phyloP scores from a whole-genome alignment of 2,888 invertebrate genomes.

The Catocala fraxini region DNA sequence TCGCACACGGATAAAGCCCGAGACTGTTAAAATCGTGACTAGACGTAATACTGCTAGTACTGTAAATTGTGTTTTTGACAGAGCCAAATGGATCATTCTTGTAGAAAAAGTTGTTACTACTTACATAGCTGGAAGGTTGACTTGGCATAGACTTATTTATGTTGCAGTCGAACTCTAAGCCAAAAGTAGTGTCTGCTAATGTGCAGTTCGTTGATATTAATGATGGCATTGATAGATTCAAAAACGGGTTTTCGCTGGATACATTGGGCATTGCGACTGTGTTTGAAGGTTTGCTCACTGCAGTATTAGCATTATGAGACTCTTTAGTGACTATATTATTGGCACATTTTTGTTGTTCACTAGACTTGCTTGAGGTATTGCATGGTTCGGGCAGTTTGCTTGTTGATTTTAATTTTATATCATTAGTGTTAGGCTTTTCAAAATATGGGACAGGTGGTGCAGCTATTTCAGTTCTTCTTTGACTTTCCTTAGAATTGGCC shows the following conservation, averaged over 20 bases:
- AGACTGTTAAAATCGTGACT: conserved; percentile 81
- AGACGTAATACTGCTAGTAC: conserved; percentile 80
- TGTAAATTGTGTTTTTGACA: conserved; percentile 79
- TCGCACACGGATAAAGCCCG: conserved; percentile 82
- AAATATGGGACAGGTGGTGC: conserved; percentile 60
- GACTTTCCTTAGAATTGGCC: conserved; percentile 59
- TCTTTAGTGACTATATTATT: conserved; percentile 59
- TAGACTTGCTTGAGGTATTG: conserved; percentile 58
- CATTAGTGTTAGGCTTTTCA: conserved; percentile 60
- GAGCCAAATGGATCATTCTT: conserved; percentile 79
- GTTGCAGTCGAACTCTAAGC: conserved; percentile 79
- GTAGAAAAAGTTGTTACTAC: conserved; percentile 76
- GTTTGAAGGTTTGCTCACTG: conserved; percentile 56
- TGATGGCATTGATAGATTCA: conserved; percentile 76
- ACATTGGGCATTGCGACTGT: conserved; percentile 54
- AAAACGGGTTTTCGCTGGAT: conserved; percentile 77
- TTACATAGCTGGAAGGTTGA: conserved; percentile 66
- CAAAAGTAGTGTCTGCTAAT: conserved; percentile 69
- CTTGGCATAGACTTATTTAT: conserved; percentile 68
- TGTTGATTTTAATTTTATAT: conserved; percentile 55
- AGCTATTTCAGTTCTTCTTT: conserved; percentile 60
- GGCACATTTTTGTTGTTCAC: conserved; percentile 63
- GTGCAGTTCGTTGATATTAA: conserved; percentile 71
- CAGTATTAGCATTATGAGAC: conserved; percentile 25
- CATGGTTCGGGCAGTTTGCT: conserved; percentile 50